These are phyloP conservation scores for Polyommatus iphigenia DNA, from an alignment of 2,888 invertebrate genomes.

Conservation along the genomic window DNA sequence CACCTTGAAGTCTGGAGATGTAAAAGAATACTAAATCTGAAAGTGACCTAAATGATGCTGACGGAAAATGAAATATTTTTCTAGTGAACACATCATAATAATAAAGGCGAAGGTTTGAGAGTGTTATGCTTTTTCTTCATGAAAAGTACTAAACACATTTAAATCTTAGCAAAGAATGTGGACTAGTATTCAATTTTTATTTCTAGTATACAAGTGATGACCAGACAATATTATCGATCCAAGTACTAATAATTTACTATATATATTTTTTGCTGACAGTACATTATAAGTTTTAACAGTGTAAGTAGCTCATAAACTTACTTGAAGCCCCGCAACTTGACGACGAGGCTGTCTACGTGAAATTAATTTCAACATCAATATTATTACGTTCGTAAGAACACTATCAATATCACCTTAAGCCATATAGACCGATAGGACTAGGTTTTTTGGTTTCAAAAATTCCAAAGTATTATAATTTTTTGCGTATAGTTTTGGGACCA, in stretches of 20 bases:
- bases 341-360: background rate
- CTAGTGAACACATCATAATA: background rate
- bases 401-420: background rate
- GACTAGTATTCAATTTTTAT: background rate
- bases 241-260: background rate
- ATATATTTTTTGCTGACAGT: background rate
- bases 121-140: background rate
- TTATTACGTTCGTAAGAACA: background rate
- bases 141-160: background rate
- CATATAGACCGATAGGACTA: too few relatives aligned
- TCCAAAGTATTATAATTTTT: too few relatives aligned
- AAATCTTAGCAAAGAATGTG: background rate
- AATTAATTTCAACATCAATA: slow-evolving; percentile 16
- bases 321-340: background rate
- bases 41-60: background rate
- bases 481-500: too few relatives aligned
- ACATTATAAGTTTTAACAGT: background rate
- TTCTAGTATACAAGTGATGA: background rate
- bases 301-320: slow-evolving; percentile 12
- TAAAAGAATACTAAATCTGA: background rate
- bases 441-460: too few relatives aligned
- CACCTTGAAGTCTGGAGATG: background rate
- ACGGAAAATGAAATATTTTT: too few relatives aligned
- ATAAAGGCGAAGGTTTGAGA: background rate
- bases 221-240: background rate